These are phyloP conservation scores for Dryoscopus gambensis DNA, from an alignment of 2,113 vertebrate species.

Conservation along the genomic window DNA sequence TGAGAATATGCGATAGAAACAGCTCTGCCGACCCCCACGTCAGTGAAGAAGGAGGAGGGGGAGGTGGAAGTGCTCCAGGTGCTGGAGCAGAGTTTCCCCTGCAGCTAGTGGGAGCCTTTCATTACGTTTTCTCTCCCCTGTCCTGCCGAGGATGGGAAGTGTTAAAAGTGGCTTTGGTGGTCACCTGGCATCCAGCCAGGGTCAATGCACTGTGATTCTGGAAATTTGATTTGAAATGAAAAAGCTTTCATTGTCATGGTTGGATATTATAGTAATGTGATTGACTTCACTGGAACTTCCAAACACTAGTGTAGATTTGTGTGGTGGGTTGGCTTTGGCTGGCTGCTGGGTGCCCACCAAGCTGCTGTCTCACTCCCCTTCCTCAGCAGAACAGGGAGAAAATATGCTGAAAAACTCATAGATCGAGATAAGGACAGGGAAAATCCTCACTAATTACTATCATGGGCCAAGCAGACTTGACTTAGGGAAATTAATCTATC, in stretches of 20 bases:
- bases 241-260: background rate
- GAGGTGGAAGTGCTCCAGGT: background rate
- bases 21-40: background rate
- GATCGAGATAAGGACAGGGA: background rate
- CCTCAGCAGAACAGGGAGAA: background rate
- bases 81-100: background rate
- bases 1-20: background rate
- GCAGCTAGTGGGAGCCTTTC: background rate
- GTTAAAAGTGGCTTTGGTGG: background rate
- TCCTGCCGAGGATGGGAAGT: background rate
- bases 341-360: background rate
- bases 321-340: background rate
- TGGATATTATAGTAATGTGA: background rate
- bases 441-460: background rate
- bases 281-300: background rate
- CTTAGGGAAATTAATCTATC: background rate
- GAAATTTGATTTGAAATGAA: background rate
- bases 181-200: background rate
- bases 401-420: background rate
- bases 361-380: background rate
- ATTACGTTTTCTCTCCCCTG: background rate
- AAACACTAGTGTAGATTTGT: background rate
- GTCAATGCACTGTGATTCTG: fast-evolving
- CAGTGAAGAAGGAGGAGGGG: background rate
- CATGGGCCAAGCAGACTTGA: background rate